Percentiles rank a stretch among this genome's conserved stretches.
These are phyloP conservation scores for Scartelaos histophorus DNA, from an alignment of 2,113 vertebrate species.

Conservation along the genomic window DNA sequence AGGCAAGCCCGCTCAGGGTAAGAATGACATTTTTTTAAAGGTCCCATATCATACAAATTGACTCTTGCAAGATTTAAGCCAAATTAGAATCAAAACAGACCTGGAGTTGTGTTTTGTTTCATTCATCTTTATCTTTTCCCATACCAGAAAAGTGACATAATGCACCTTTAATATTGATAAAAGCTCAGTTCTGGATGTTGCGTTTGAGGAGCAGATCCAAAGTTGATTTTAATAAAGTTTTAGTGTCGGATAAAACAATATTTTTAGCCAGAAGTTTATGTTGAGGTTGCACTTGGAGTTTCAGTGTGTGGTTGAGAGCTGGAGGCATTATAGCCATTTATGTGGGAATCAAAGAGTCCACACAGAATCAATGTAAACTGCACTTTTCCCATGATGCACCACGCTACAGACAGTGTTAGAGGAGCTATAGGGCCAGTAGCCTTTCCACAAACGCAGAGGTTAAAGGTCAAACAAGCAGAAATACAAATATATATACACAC, in stretches of 20 bases:
- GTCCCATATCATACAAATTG: too few species aligned
- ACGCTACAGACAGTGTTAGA: neutral
- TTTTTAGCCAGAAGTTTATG: neutral
- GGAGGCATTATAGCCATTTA: slow-evolving; percentile 5
- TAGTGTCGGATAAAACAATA: neutral
- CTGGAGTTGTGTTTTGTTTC: too few species aligned
- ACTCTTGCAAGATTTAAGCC: too few species aligned
- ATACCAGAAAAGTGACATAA: too few species aligned
- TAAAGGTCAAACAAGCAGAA: slow-evolving; percentile 5
- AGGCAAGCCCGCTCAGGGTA: too few species aligned
- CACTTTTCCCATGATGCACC: neutral
- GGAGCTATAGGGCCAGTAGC: neutral
- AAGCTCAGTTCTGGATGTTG: too few species aligned
- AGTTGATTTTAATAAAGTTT: neutral
- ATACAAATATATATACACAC: neutral
- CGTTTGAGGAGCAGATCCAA: neutral
- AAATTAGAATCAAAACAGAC: too few species aligned
- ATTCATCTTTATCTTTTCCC: too few species aligned
- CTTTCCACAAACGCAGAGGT: neutral
- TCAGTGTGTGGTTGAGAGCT: neutral
- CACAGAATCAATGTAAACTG: slow-evolving; percentile 5
- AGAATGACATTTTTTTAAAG: too few species aligned
- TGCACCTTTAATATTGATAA: too few species aligned
- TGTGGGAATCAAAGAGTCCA: neutral
- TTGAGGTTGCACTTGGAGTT: neutral